Evolutionary conservation across 2,797 vertebrate genomes (phyloP), one percentile per base, ranked within the genome.

Genomic region (Microtus agrestis): DNA sequence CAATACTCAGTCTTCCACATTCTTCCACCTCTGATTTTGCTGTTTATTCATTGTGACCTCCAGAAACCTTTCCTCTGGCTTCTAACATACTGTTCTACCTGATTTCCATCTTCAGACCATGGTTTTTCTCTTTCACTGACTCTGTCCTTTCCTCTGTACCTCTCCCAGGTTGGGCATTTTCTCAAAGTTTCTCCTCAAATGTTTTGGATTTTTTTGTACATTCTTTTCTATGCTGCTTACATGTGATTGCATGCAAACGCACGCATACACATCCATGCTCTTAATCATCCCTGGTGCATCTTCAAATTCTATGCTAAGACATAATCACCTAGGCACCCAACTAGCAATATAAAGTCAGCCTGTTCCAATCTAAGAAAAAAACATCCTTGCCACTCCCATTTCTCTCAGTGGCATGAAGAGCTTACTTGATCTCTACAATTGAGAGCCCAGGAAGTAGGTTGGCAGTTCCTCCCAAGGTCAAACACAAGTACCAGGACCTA

Each of bases 261-360:
- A 69, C 4, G 6, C 31, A 37, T 14, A 54, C 34, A 21, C 34
- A 31, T 23, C 29, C 74, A 59, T 14, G 67, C 43, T 37, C 40
- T 69, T 10, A 90, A 82, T 37, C 46, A 78, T 34, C 93, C 61
- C 11, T 21, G 10, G 40, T 51, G 73, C n/a, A 48, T 48, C 74
- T 78, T 78, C 87, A 88, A 84, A 84, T 31, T 86, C 56, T 74
- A 59, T 73, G 37, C 51, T 67, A 84, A 91, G 78, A 91, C 56
- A 71, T 23, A 89, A 86, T 13, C 15, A 85, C 23, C 46, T 27
- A 85, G 29, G 73, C 40, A 85, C 48, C 15, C 74, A 89, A 67
- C 56, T 89, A 71, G 37, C 73, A 51, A 76, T 86, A 67, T 67
- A 67, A 93, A 89, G 34, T 67, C 79, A 91, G 27, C 4, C 46